phyloP scores from a whole-genome alignment of 2,888 invertebrate species.

The Coecobrya sp. region DNA sequence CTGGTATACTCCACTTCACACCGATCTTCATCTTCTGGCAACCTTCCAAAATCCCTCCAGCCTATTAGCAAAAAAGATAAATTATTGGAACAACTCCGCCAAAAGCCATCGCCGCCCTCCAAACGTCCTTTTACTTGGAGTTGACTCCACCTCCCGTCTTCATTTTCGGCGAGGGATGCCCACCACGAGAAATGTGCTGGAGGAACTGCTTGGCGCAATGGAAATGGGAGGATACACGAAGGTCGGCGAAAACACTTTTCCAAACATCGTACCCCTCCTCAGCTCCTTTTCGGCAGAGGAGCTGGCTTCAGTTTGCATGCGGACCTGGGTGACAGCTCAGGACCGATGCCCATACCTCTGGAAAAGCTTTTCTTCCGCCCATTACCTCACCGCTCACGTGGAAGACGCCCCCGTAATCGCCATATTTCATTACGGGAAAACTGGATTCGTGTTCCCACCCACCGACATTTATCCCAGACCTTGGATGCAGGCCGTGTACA shows the following conservation, averaged over 20 bases:
- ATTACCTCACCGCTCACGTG: conserved; percentile 85
- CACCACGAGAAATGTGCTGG: conserved; percentile 89
- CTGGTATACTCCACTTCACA: not conserved
- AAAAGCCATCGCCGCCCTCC: not conserved
- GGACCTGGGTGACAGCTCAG: conserved; percentile 89
- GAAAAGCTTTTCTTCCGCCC: conserved; percentile 91
- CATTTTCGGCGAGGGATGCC: conserved; percentile 91
- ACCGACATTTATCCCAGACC: conserved; percentile 94
- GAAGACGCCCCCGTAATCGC: conserved; percentile 93
- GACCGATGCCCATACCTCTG: conserved; percentile 93
- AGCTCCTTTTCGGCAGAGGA: conserved; percentile 90
- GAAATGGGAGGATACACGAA: conserved; percentile 97
- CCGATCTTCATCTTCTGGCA: not conserved
- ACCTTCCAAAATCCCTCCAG: not conserved
- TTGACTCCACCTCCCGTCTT: conserved; percentile 95
- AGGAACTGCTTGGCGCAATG: conserved; percentile 90
- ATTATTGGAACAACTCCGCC: not conserved
- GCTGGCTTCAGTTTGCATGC: conserved; percentile 84
- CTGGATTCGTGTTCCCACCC: conserved; percentile 92
- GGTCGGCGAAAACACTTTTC: conserved; percentile 95
- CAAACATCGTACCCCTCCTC: conserved; percentile 94
- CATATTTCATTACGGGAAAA: conserved; percentile 92
- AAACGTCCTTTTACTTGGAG: conserved; percentile 89
- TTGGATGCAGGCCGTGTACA: conserved; percentile 89
- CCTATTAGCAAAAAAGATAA: not conserved